A percentile compares a stretch with the other conserved stretches of the same genome.
These are phyloP conservation scores for Zaprionus gabonicus DNA, from an alignment of 1,140 invertebrate genomes.

Conservation along the genomic window DNA sequence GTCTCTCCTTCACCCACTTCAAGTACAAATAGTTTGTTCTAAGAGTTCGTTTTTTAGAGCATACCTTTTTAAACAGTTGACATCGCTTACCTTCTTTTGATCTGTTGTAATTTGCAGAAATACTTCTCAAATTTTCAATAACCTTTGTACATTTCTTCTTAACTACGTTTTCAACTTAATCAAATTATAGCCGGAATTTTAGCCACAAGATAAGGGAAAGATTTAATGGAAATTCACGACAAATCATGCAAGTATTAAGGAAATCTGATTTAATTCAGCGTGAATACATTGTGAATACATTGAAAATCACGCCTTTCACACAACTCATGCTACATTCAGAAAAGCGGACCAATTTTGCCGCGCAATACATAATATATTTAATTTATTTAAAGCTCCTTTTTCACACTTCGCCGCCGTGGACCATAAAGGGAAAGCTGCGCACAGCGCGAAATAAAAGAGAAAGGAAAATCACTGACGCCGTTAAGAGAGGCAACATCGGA, in stretches of 20 bases:
- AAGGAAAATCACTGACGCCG: slow-evolving; percentile 32
- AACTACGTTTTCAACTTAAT: not conserved
- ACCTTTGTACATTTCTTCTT: not conserved
- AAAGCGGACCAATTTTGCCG: slow-evolving; percentile 23
- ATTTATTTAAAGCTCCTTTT: slow-evolving; percentile 78
- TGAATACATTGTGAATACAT: slow-evolving; percentile 2
- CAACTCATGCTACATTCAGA: slow-evolving; percentile 18
- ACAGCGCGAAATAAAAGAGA: slow-evolving; percentile 12
- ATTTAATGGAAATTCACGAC: not conserved
- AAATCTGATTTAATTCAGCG: slow-evolving; percentile 24
- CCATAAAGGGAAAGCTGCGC: slow-evolving; percentile 32
- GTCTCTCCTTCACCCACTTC: not conserved
- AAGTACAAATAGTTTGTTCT: not conserved
- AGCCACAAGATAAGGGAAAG: not conserved
- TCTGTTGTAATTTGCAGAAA: too few relatives aligned
- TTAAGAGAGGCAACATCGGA: slow-evolving; percentile 42
- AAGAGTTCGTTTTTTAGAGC: too few relatives aligned
- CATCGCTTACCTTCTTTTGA: too few relatives aligned
- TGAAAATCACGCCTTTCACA: slow-evolving; percentile 35
- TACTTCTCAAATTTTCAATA: too few relatives aligned
- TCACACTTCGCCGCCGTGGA: slow-evolving; percentile 58
- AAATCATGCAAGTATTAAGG: slow-evolving; percentile 4
- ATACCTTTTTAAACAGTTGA: too few relatives aligned
- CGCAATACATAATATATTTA: slow-evolving; percentile 59
- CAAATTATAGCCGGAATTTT: not conserved